These are phyloP conservation scores for Seriola rivoliana DNA, from an alignment of 2,113 vertebrate genomes.

Conservation along the genomic window DNA sequence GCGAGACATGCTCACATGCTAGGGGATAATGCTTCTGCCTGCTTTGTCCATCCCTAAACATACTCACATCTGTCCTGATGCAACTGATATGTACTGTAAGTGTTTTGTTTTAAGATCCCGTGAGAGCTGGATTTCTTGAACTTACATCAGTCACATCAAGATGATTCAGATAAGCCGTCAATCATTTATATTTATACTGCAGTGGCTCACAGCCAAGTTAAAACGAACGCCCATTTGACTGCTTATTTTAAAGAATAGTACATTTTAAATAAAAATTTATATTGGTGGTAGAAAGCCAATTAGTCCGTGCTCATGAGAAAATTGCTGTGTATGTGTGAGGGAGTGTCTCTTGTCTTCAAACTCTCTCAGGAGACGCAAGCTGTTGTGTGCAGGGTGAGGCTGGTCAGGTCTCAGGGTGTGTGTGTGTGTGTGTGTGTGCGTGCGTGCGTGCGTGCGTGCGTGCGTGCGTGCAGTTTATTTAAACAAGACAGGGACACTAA, in stretches of 20 bases:
- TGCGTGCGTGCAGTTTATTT: conserved; percentile 9
- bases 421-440: neutral
- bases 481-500: conserved; percentile 8
- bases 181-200: conserved; percentile 14
- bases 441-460: neutral
- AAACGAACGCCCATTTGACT: neutral
- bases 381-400: neutral
- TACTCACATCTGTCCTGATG: neutral
- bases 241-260: neutral
- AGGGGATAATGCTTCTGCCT: neutral
- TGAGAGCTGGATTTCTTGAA: neutral
- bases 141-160: conserved; percentile 35
- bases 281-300: neutral
- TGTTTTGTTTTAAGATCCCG: neutral
- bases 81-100: neutral
- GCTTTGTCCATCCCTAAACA: neutral
- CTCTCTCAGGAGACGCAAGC: neutral
- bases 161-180: conserved; percentile 1
- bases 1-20: neutral
- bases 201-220: neutral
- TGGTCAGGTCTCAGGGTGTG: conserved; percentile 11
- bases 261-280: neutral
- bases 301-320: neutral
- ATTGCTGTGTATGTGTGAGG: neutral
- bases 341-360: neutral